phyloP scores from a whole-genome alignment of 2,888 invertebrate species.

The Plusia festucae region DNA sequence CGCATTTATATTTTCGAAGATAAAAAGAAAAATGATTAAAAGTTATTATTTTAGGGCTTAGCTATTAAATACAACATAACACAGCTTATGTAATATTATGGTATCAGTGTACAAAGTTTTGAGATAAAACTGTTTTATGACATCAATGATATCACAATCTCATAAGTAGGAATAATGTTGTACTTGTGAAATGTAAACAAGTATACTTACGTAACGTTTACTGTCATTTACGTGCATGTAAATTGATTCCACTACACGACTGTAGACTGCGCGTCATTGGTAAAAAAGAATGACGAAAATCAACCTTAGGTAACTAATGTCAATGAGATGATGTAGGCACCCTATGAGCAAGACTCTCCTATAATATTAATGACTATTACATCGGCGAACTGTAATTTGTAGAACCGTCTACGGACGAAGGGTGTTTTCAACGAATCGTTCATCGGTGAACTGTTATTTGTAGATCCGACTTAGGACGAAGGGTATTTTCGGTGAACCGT shows the following conservation, averaged over 20 bases:
- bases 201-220: background rate
- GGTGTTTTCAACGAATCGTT: no score
- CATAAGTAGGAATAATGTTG: background rate
- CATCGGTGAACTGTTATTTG: no score
- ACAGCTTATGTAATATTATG: background rate
- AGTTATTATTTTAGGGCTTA: background rate
- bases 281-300: background rate
- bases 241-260: no score
- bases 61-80: background rate
- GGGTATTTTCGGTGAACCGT: no score
- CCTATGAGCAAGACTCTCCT: no score
- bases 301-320: no score
- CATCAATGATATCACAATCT: conserved; percentile 3
- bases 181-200: background rate
- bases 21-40: background rate
- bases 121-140: conserved; percentile 3
- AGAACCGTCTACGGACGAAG: no score
- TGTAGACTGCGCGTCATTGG: background rate
- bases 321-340: no score
- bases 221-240: background rate
- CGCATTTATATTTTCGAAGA: background rate
- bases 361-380: no score
- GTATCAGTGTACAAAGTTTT: background rate
- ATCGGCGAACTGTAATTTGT: no score
- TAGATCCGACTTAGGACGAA: no score